Conservation (phyloP, 92 coral and sea anemone species). For the Meandrina meandrites region DNA sequence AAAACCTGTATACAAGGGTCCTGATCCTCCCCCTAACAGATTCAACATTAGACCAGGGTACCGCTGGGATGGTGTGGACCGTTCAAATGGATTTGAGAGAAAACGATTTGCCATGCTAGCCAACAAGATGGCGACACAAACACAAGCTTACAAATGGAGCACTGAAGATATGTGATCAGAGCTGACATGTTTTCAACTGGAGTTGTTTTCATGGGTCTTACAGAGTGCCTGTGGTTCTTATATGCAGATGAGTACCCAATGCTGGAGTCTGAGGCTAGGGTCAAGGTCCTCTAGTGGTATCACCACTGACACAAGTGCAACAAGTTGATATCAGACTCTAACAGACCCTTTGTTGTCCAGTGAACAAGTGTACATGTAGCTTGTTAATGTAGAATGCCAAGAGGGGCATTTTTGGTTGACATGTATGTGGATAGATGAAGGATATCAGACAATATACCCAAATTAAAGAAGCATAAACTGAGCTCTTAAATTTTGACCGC, state of each 20-base stretch:
- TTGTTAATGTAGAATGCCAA: no score
- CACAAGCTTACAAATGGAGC: conserved; percentile 93
- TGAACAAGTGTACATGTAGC: no score
- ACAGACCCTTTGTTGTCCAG: no score
- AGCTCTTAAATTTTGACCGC: no score
- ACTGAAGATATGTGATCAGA: conserved; percentile 84
- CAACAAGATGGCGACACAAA: conserved; percentile 79
- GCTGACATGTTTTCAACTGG: neutral
- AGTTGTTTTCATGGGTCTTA: no score
- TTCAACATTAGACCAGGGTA: conserved; percentile 92
- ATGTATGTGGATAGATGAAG: no score
- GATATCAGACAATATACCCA: no score
- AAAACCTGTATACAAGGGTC: conserved; percentile 90
- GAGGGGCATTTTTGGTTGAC: no score
- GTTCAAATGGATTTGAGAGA: conserved; percentile 96
- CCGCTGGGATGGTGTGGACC: conserved; percentile 99
- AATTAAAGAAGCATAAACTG: no score
- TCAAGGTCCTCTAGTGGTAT: no score
- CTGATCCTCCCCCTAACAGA: conserved; percentile 89
- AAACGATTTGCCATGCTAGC: conserved; percentile 93
- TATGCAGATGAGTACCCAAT: no score
- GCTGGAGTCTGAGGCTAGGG: no score
- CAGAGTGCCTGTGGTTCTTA: neutral
- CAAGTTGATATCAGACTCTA: neutral
- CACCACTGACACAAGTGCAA: neutral